Evolutionary conservation across 2,888 invertebrate species (phyloP), one percentile per base, ranked within the genome.

Genomic region (Apoda limacodes): DNA sequence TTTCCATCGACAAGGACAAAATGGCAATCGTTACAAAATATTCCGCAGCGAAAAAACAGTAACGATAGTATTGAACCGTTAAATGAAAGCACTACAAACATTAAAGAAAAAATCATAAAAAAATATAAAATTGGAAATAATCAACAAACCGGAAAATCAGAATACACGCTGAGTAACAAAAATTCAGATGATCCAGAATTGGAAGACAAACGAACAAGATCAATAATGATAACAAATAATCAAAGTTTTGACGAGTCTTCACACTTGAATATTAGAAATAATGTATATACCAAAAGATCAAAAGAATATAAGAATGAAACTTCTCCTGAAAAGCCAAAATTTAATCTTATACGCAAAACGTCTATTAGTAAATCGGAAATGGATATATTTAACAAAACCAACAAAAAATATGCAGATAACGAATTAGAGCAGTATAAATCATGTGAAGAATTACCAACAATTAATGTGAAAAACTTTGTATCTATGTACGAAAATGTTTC

Each of bases 301-400:
- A n/a, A n/a, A n/a, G n/a, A n/a, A n/a, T n/a, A n/a, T n/a, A n/a
- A n/a, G n/a, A n/a, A n/a, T n/a, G n/a, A n/a, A n/a, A n/a, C n/a
- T n/a, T n/a, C n/a, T n/a, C n/a, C n/a, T 14, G 23, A 14, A 10
- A 17, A 12, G 14, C 14, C 19, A 25, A 28, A n/a, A 32, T 25
- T 15, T 12, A 21, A 21, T 13, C 19, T 22, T 14, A 9, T 21
- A 20, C 32, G 35, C 4, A 70, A 60, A 46, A 59, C 60, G 26
- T 67, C 66, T 7, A 62, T 70, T n/a, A 80, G 80, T 40, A 78
- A 67, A 50, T 80, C 80, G 12, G 80, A 80, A 57, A 75, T 72
- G 76, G 80, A 80, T 34, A 71, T 80, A 44, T 80, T 78, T 30
- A 76, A 55, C 32, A 80, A 72, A 57, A 40, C 54, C n/a, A 42